Conservation (phyloP, 2,888 invertebrate genomes). For the Brachyopa scutellaris region DNA sequence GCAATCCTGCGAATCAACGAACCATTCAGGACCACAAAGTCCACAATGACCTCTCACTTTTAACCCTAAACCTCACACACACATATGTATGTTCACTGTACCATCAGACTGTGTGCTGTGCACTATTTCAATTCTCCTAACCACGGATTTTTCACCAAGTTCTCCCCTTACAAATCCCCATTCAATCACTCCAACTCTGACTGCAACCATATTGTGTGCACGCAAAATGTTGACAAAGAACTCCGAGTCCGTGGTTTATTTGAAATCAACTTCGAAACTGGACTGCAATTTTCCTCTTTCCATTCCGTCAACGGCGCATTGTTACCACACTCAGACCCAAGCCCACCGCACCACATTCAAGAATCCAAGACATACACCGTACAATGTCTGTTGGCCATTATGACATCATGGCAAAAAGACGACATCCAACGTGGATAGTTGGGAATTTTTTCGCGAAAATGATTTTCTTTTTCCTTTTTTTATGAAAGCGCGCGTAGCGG, state of each 20-base stretch:
- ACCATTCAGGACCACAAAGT: conserved; percentile 32
- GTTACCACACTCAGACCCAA: background rate
- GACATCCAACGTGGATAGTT: conserved; percentile 55
- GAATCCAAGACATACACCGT: conserved; percentile 65
- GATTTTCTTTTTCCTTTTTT: conserved; percentile 44
- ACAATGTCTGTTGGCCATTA: conserved; percentile 70
- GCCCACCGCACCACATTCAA: conserved; percentile 27
- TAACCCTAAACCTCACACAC: conserved; percentile 52
- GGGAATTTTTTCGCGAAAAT: conserved; percentile 57
- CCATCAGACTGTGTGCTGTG: no score
- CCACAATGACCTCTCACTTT: conserved; percentile 59
- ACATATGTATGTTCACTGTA: no score
- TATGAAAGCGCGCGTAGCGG: conserved; percentile 61
- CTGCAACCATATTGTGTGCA: conserved; percentile 55
- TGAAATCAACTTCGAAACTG: conserved; percentile 69
- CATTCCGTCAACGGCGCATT: background rate
- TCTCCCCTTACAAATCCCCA: conserved; percentile 38
- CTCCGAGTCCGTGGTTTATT: conserved; percentile 69
- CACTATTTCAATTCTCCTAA: conserved; percentile 32
- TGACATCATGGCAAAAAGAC: conserved; percentile 70
- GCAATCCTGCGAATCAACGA: conserved; percentile 48
- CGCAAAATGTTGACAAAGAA: conserved; percentile 72
- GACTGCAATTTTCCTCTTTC: conserved; percentile 62
- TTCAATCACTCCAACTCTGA: conserved; percentile 41
- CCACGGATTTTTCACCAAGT: conserved; percentile 62